A percentile compares a stretch with the other conserved stretches of the same genome.
Evolutionary conservation across 2,888 invertebrate species (phyloP).

Genomic region (Acleris cristana): DNA sequence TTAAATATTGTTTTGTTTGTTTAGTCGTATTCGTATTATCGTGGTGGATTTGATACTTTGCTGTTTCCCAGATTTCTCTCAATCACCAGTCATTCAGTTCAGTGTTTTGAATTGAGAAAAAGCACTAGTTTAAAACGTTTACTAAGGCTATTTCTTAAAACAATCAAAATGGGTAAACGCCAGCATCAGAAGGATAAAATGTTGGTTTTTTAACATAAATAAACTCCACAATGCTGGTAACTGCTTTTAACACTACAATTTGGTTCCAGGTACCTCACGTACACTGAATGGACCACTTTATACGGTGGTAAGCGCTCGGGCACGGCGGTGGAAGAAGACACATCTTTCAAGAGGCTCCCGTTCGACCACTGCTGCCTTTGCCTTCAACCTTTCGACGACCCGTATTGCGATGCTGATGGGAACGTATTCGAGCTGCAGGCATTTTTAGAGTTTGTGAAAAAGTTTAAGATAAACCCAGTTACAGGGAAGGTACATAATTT

Average conservation of each 20-base stretch:
- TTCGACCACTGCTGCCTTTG: conserved; percentile 96
- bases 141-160: background rate
- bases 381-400: conserved; percentile 95
- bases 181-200: conserved; percentile 98
- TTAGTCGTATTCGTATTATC: no score
- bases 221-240: background rate
- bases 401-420: conserved; percentile 95
- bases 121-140: background rate
- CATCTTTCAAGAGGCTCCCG: conserved; percentile 95
- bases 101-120: no score
- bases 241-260: conserved; percentile 26
- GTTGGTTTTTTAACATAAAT: conserved; percentile 67
- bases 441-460: conserved; percentile 93
- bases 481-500: conserved; percentile 88
- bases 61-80: no score
- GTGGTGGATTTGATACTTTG: no score
- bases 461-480: conserved; percentile 96
- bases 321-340: conserved; percentile 88
- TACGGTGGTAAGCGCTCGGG: conserved; percentile 94
- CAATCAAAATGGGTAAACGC: conserved; percentile 92
- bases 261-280: conserved; percentile 89
- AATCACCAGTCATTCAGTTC: no score
- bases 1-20: no score
- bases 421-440: conserved; percentile 96
- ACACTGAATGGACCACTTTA: conserved; percentile 94